These are phyloP conservation scores for Amblyopsis rosae DNA, from an alignment of 2,113 vertebrate genomes.

Conservation along the genomic window DNA sequence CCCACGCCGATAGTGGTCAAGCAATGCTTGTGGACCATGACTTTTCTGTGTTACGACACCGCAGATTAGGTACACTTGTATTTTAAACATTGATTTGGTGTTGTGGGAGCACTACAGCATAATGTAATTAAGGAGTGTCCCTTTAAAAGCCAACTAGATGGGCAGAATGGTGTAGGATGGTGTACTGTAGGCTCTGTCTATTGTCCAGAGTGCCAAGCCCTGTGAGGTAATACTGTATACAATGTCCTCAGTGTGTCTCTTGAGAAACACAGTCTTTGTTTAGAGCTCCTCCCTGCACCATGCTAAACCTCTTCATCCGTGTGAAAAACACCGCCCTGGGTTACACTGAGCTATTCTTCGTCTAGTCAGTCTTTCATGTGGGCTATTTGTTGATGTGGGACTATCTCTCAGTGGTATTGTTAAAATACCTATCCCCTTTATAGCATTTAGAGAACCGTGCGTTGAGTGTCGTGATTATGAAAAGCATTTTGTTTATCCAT, in stretches of 20 bases:
- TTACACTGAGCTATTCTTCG: too few relatives aligned
- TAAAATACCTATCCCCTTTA: neutral
- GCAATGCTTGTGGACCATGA: too few relatives aligned
- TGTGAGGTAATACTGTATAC: neutral
- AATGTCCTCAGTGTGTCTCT: too few relatives aligned
- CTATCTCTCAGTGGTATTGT: neutral
- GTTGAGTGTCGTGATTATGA: slow-evolving; percentile 1
- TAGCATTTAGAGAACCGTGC: neutral
- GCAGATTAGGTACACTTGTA: too few relatives aligned
- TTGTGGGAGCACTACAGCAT: neutral
- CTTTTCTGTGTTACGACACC: too few relatives aligned
- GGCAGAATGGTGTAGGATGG: neutral
- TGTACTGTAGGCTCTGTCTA: neutral
- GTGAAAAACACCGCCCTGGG: neutral
- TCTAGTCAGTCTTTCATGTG: slow-evolving; percentile 1
- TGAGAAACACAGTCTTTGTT: neutral
- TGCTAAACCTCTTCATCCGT: neutral
- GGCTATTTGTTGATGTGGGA: slow-evolving; percentile 3
- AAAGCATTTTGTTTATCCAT: neutral
- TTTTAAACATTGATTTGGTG: neutral
- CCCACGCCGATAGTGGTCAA: too few relatives aligned
- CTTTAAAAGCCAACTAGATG: neutral
- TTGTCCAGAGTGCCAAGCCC: neutral
- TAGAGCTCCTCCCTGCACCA: neutral
- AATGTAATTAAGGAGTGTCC: neutral